Percentiles rank a stretch among this genome's conserved stretches.
Evolutionary conservation across 2,888 invertebrate genomes (phyloP).

Genomic region (Ichneumoninae sp.): DNA sequence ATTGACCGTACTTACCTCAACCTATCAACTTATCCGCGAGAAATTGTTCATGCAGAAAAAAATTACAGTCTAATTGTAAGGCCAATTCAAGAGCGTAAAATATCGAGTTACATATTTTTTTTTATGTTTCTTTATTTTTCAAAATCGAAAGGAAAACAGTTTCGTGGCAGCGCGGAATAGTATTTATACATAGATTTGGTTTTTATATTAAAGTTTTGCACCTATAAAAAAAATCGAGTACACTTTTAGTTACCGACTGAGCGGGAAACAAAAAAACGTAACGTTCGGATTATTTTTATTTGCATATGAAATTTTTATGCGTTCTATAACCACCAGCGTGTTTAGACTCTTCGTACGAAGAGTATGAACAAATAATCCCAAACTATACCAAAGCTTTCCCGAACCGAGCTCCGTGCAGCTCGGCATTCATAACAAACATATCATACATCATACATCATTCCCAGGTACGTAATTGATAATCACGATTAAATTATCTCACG

Average conservation of each 20-base stretch:
- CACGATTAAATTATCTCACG: constrained; percentile 36
- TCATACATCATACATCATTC: not conserved
- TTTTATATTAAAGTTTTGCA: too few relatives aligned
- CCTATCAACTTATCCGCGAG: constrained; percentile 22
- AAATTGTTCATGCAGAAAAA: constrained; percentile 19
- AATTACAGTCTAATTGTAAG: not conserved
- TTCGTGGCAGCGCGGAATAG: too few relatives aligned
- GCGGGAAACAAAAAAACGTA: too few relatives aligned
- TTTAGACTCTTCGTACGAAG: not conserved
- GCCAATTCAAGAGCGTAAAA: too few relatives aligned
- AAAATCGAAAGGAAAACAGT: too few relatives aligned
- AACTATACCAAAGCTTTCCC: not conserved
- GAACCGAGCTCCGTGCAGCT: not conserved
- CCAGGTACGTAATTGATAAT: constrained; percentile 24
- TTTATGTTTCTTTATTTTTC: too few relatives aligned
- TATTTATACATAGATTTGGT: too few relatives aligned
- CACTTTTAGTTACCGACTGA: too few relatives aligned
- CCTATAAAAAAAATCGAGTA: too few relatives aligned
- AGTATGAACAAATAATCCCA: not conserved
- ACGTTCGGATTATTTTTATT: too few relatives aligned
- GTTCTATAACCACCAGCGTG: not conserved
- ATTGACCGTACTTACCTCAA: constrained; percentile 20
- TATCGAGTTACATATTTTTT: too few relatives aligned
- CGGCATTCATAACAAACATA: not conserved
- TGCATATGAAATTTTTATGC: too few relatives aligned